Percentiles rank a stretch among this genome's conserved stretches.
Conservation (phyloP, 2,888 invertebrate species). For the Apoda limacodes region DNA sequence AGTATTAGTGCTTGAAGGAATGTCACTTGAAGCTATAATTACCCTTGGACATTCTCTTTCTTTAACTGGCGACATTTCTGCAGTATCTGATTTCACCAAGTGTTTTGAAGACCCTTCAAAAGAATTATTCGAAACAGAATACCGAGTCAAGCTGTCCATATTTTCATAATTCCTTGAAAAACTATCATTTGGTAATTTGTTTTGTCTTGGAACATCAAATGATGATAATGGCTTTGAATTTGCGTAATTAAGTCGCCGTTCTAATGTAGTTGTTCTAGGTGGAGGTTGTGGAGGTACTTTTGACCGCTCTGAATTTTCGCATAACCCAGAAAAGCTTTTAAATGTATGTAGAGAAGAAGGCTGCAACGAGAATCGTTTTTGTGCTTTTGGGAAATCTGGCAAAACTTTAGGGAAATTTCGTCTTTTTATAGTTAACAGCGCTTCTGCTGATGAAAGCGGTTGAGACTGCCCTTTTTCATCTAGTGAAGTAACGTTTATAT, state of each 20-base stretch:
- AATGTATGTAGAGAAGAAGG: constrained; percentile 59
- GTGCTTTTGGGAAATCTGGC: constrained; percentile 76
- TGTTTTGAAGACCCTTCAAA: too few relatives aligned
- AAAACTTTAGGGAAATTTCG: constrained; percentile 88
- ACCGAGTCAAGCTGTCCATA: constrained; percentile 37
- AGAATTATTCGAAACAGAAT: constrained; percentile 27
- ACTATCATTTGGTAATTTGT: constrained; percentile 30
- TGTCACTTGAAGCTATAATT: constrained; percentile 63
- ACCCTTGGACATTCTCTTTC: constrained; percentile 55
- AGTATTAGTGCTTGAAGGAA: constrained; percentile 58
- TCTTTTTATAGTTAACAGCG: constrained; percentile 77
- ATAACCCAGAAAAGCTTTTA: constrained; percentile 32
- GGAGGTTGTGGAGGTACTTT: constrained; percentile 79
- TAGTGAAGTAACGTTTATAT: constrained; percentile 82
- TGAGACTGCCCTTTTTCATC: constrained; percentile 57
- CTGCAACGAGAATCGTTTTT: constrained; percentile 76
- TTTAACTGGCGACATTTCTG: constrained; percentile 26
- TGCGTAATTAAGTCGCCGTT: constrained; percentile 63
- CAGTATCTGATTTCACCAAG: constrained; percentile 15
- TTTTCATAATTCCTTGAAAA: constrained; percentile 43
- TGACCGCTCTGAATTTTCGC: constrained; percentile 39
- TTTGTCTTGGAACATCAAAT: constrained; percentile 36
- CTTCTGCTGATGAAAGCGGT: constrained; percentile 75
- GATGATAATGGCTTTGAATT: constrained; percentile 51
- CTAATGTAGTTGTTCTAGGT: constrained; percentile 78